phyloP scores from a whole-genome alignment of 2,888 invertebrate species.

The Laothoe populi region DNA sequence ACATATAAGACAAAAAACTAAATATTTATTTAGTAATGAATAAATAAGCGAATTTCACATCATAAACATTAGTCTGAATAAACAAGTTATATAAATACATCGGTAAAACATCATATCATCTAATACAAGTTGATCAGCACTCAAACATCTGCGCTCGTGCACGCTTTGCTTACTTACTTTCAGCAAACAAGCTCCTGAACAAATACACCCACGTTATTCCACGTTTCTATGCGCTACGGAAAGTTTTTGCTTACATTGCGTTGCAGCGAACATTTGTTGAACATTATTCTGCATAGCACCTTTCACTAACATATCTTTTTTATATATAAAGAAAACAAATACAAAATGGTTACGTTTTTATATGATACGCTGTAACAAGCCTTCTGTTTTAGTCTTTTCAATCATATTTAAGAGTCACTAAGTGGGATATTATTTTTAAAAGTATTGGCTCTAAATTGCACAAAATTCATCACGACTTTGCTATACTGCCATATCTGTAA shows the following conservation, averaged over 20 bases:
- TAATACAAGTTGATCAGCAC: background rate
- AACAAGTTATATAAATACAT: conserved; percentile 8
- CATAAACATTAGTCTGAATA: background rate
- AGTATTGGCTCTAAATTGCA: no score
- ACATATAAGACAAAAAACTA: no score
- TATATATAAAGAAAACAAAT: background rate
- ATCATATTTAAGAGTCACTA: no score
- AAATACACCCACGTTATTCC: background rate
- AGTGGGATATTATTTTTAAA: no score
- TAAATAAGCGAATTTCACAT: background rate
- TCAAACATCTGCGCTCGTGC: conserved; percentile 4
- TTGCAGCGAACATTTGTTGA: background rate
- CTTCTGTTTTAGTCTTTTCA: no score
- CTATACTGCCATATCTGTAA: background rate
- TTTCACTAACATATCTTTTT: background rate
- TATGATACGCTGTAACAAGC: no score
- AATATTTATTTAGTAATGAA: background rate
- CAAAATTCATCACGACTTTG: background rate
- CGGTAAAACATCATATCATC: background rate
- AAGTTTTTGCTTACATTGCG: background rate
- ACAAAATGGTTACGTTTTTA: no score
- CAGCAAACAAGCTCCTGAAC: conserved; percentile 5
- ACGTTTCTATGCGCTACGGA: background rate
- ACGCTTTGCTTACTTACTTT: background rate
- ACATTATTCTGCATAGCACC: background rate